Base-by-base conservation (phyloP, 2,888 invertebrate genomes). In the Harmothoe impar region DNA sequence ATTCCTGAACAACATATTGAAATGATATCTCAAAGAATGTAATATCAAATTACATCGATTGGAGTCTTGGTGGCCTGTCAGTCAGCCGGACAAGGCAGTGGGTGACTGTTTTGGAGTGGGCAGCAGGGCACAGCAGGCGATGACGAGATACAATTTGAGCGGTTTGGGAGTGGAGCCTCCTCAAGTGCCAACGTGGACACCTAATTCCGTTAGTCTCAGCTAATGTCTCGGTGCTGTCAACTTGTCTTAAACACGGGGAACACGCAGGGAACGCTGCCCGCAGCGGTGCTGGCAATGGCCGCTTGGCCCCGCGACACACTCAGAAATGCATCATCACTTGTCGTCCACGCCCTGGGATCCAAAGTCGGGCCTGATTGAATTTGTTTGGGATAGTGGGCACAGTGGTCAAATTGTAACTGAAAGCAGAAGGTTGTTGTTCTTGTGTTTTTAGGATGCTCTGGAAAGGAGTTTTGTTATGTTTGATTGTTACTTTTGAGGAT, bases 331-430 rank as follows among this genome's bases (percentile, higher is more conserved):
- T 33, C 81, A 43, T 81, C 81, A 81, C 81, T 81, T 81, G 81
- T 81, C 81, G 81, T 72, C 81, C 23, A n/a, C 7, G 35, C 81
- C 17, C 35, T 20, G 17, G 3, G 35, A 77, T 77, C 77, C 77
- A 7, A 25, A 33, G 81, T 1, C 43, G 81, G 12, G 23, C 17
- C 81, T 81, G 35, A 77, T 77, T 77, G 12, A 29, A 77, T 77
- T 77, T 77, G 77, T 23, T n/a, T 7, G 25, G 29, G 31, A 17
- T 31, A 31, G 0, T 15, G 77, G 77, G 77, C 29, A 29, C 23
- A 17, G n/a, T n/a, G 35, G 81, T 35, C 81, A 81, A 81, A 81
- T 81, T 43, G 20, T 81, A 81, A 81, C 81, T 81, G 81, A 81
- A 81, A 43, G 43, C 43, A 1, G 5, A 17, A 23, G 15, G 81